A percentile compares a stretch with the other conserved stretches of the same genome.
phyloP scores from a whole-genome alignment of 1,140 invertebrate species.

The Papilio xuthus region DNA sequence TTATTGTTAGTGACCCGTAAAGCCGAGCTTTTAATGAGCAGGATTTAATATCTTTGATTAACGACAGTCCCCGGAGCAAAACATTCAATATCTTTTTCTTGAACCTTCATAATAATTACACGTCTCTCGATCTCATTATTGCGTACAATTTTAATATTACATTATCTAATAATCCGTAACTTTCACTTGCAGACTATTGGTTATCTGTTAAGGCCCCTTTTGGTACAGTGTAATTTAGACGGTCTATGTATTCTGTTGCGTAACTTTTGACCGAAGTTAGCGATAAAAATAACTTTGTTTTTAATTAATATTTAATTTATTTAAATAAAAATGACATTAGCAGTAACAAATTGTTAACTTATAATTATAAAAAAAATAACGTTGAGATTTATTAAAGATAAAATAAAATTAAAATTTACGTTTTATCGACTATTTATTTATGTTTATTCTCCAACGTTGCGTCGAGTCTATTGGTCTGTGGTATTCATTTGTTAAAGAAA shows the following conservation, averaged over 20 bases:
- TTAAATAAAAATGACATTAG: no score
- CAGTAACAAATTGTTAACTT: no score
- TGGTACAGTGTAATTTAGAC: background rate
- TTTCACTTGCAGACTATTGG: background rate
- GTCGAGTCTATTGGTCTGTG: background rate
- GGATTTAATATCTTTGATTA: constrained; percentile 10
- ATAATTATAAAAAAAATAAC: no score
- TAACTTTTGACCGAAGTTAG: no score
- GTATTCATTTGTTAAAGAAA: background rate
- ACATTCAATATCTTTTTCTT: background rate
- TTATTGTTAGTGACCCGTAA: constrained; percentile 20
- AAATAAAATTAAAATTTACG: background rate
- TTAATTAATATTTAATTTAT: background rate
- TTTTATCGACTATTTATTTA: background rate
- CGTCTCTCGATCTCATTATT: background rate
- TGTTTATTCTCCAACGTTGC: background rate
- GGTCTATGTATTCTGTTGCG: no score
- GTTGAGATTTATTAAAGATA: no score
- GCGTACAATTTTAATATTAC: background rate
- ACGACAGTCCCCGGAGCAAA: background rate
- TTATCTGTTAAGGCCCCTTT: background rate
- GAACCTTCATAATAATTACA: background rate
- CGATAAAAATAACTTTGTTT: background rate
- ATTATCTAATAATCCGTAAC: background rate
- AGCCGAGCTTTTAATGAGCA: constrained; percentile 5